Evolutionary conservation across 2,888 invertebrate genomes (phyloP).

Genomic region (Deilephila porcellus): DNA sequence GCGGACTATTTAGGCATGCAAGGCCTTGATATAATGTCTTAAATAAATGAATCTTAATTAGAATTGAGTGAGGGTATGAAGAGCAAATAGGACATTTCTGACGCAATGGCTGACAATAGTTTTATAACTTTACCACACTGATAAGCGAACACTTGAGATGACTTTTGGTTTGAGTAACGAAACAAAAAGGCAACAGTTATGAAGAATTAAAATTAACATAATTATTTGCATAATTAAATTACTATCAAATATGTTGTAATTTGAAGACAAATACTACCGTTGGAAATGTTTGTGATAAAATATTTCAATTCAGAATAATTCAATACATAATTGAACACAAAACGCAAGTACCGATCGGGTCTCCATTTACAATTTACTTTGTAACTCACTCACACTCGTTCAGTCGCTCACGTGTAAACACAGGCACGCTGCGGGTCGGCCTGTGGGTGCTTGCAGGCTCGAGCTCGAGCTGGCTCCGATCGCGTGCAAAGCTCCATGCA

Average conservation of each 20-base stretch:
- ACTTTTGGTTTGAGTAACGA: not conserved
- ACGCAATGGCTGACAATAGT: not conserved
- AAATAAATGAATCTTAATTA: too few species aligned
- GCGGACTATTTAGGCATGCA: not conserved
- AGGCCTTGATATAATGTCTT: not conserved
- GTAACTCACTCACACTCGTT: slow-evolving; percentile 15
- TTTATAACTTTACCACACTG: not conserved
- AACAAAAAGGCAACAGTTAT: not conserved
- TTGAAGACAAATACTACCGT: not conserved
- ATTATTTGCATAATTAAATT: not conserved
- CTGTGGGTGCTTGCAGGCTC: slow-evolving; percentile 62
- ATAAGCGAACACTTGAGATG: not conserved
- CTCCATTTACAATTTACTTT: slow-evolving; percentile 12
- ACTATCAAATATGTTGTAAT: not conserved
- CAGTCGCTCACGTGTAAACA: slow-evolving; percentile 19
- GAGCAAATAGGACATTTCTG: not conserved
- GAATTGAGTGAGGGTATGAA: too few species aligned
- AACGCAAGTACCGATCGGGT: not conserved
- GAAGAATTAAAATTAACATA: slow-evolving; percentile 1
- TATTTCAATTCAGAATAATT: not conserved
- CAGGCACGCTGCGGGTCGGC: slow-evolving; percentile 22
- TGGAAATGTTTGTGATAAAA: not conserved
- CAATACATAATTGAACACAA: not conserved
- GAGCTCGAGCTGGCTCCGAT: slow-evolving; percentile 69
- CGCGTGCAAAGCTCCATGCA: slow-evolving; percentile 79